phyloP scores from a whole-genome alignment of 2,113 vertebrate species.

The Puffinus mauretanicus region DNA sequence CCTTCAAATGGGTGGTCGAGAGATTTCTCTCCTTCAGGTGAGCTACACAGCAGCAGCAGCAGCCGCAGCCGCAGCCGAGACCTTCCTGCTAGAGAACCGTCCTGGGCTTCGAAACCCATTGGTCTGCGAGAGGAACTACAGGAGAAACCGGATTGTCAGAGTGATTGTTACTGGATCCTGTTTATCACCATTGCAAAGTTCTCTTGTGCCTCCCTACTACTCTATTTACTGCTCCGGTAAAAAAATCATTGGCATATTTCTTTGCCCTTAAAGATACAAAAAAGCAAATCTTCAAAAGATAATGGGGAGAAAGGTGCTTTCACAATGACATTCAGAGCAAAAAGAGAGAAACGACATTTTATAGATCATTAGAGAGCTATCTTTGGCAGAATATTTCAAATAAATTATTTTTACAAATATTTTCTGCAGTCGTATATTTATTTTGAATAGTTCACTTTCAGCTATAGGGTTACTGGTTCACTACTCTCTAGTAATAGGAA shows the following conservation, averaged over 20 bases:
- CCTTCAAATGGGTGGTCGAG: neutral
- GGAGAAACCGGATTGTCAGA: neutral
- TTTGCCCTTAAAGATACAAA: slow-evolving; percentile 63
- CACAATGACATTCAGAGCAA: slow-evolving; percentile 65
- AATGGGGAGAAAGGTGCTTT: slow-evolving; percentile 38
- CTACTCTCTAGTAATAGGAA: slow-evolving; percentile 62
- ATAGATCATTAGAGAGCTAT: slow-evolving; percentile 63
- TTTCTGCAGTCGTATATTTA: slow-evolving; percentile 38
- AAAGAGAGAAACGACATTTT: slow-evolving; percentile 54
- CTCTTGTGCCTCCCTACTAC: neutral
- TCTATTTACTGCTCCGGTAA: slow-evolving; percentile 25
- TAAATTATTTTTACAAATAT: slow-evolving; percentile 63
- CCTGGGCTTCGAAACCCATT: neutral
- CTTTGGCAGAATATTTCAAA: slow-evolving; percentile 76
- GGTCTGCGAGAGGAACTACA: neutral
- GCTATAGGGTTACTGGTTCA: slow-evolving; percentile 43
- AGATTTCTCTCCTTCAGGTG: neutral
- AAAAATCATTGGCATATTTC: neutral
- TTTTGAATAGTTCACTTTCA: slow-evolving; percentile 50
- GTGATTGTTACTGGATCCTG: neutral
- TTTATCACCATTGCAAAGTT: neutral
- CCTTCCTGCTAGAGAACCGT: neutral
- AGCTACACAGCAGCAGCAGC: neutral
- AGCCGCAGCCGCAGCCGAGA: neutral
- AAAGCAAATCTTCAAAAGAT: slow-evolving; percentile 54